Evolutionary conservation across 2,888 invertebrate genomes (phyloP).

Genomic region (Sericinus montela): DNA sequence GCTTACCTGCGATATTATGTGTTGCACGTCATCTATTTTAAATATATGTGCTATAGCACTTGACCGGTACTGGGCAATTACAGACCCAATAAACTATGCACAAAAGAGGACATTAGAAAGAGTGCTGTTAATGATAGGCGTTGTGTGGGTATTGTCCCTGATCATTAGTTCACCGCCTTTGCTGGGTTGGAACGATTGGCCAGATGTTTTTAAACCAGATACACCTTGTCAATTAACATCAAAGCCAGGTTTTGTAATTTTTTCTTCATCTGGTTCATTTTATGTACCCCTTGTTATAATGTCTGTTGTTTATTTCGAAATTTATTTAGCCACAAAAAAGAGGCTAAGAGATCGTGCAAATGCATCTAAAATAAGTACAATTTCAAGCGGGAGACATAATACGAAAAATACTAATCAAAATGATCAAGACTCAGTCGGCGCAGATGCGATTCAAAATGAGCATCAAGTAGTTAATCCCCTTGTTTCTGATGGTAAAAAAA

Average conservation of each 20-base stretch:
- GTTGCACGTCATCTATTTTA: slow-evolving; percentile 96
- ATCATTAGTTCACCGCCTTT: slow-evolving; percentile 94
- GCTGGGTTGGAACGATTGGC: slow-evolving; percentile 98
- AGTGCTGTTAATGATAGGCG: slow-evolving; percentile 90
- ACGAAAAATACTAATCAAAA: slow-evolving; percentile 72
- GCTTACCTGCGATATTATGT: slow-evolving; percentile 96
- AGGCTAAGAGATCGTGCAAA: slow-evolving; percentile 90
- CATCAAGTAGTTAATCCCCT: slow-evolving; percentile 63
- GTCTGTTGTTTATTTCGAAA: slow-evolving; percentile 97
- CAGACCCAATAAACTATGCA: slow-evolving; percentile 96
- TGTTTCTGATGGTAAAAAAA: slow-evolving; percentile 54
- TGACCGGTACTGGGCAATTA: slow-evolving; percentile 97
- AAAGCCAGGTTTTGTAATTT: slow-evolving; percentile 93
- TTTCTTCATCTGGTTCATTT: slow-evolving; percentile 95
- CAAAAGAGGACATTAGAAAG: slow-evolving; percentile 93
- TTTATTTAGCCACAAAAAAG: slow-evolving; percentile 94
- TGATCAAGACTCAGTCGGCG: slow-evolving; percentile 90
- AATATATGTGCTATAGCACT: slow-evolving; percentile 96
- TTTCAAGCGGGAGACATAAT: slow-evolving; percentile 72
- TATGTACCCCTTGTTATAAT: slow-evolving; percentile 96
- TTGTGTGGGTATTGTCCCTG: slow-evolving; percentile 91
- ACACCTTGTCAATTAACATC: slow-evolving; percentile 92
- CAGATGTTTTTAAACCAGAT: slow-evolving; percentile 86
- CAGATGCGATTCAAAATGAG: slow-evolving; percentile 89
- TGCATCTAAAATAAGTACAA: slow-evolving; percentile 87